phyloP scores from a whole-genome alignment of 2,888 invertebrate species.

The Lepetodrilus schrolli region DNA sequence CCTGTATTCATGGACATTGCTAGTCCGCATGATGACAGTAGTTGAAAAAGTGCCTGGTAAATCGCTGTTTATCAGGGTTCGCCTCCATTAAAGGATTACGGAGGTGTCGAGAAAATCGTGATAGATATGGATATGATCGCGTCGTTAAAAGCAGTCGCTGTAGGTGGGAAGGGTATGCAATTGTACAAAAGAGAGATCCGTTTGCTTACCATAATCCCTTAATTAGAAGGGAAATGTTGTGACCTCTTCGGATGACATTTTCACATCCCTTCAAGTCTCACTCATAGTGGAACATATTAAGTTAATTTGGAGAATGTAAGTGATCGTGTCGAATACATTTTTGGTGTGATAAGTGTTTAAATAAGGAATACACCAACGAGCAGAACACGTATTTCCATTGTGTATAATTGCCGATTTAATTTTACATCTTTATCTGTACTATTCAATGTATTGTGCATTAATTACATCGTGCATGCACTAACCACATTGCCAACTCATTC shows the following conservation, averaged over 20 bases:
- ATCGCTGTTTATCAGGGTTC: neutral
- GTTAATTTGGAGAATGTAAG: too few species aligned
- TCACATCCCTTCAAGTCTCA: neutral
- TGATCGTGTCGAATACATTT: too few species aligned
- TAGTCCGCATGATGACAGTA: neutral
- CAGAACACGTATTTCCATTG: too few species aligned
- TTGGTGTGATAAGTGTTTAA: too few species aligned
- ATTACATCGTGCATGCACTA: too few species aligned
- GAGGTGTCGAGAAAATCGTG: neutral
- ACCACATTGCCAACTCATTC: too few species aligned
- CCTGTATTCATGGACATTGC: neutral
- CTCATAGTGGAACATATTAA: too few species aligned
- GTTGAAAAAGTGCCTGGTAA: neutral
- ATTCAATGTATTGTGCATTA: too few species aligned
- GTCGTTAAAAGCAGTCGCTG: neutral
- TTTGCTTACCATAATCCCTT: slow-evolving; percentile 19
- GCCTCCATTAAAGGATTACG: neutral
- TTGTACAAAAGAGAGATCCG: slow-evolving; percentile 2
- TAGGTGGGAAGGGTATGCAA: neutral
- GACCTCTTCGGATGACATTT: neutral
- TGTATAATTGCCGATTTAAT: too few species aligned
- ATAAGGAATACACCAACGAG: too few species aligned
- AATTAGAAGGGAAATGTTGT: neutral
- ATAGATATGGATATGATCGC: neutral
- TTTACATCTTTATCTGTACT: too few species aligned